These are phyloP conservation scores for Eclectus roratus DNA, from an alignment of 2,113 vertebrate genomes.

Conservation along the genomic window DNA sequence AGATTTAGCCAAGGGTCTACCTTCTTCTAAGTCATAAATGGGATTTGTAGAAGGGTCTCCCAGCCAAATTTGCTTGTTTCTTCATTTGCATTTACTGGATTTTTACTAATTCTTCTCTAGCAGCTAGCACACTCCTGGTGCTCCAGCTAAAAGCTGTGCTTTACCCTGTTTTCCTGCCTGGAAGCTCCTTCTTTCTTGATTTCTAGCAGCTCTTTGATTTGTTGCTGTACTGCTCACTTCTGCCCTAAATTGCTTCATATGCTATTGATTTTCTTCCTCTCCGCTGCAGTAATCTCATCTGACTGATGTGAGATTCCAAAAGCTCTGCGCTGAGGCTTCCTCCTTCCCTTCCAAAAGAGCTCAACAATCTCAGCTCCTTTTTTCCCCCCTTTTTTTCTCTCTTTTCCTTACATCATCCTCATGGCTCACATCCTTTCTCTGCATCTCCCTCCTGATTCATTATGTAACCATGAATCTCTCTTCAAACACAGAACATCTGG, in stretches of 20 bases:
- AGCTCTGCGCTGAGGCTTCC: not conserved
- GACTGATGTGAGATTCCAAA: not conserved
- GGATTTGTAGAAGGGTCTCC: not conserved
- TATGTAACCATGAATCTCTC: conserved; percentile 57
- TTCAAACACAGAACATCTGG: conserved; percentile 55
- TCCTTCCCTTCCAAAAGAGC: conserved; percentile 23
- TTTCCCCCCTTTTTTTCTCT: rapidly evolving
- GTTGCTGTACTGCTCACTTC: not conserved
- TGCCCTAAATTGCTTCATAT: not conserved
- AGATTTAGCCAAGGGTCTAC: not conserved
- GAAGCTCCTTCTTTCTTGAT: not conserved
- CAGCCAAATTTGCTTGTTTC: not conserved
- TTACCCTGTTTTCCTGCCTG: not conserved
- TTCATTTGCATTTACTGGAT: not conserved
- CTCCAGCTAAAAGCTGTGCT: not conserved
- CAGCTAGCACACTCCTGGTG: not conserved
- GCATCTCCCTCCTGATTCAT: conserved; percentile 53
- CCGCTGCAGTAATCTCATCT: not conserved
- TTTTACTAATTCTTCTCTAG: not conserved
- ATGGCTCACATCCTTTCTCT: conserved; percentile 34
- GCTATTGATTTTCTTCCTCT: not conserved
- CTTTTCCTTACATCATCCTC: conserved; percentile 39
- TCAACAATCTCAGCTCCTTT: not conserved
- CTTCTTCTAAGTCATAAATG: not conserved
- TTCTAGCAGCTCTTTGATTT: conserved; percentile 14